Evolutionary conservation across 2,113 vertebrate species (phyloP).

Genomic region (Dicerorhinus sumatrensis): DNA sequence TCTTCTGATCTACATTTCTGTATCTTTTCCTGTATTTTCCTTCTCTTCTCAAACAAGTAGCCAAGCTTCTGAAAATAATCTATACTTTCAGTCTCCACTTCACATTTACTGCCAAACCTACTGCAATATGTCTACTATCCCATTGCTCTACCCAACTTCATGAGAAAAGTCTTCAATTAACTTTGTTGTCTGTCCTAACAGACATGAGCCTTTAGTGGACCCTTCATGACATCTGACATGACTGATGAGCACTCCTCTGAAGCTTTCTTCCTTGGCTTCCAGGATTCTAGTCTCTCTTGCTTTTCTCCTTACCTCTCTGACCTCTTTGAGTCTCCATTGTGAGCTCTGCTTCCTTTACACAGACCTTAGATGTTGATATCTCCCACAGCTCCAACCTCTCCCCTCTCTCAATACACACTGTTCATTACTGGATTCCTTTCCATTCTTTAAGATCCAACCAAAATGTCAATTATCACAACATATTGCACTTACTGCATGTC

Average conservation of each 20-base stretch:
- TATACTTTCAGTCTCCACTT: background rate
- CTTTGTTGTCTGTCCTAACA: background rate
- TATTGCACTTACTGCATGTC: background rate
- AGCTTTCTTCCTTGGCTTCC: background rate
- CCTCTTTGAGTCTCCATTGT: background rate
- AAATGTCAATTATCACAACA: background rate
- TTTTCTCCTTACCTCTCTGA: background rate
- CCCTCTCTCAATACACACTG: background rate
- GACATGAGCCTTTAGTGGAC: background rate
- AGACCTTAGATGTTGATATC: background rate
- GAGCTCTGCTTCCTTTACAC: background rate
- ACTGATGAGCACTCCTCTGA: background rate
- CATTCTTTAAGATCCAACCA: background rate
- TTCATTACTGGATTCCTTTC: background rate
- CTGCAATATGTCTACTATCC: background rate
- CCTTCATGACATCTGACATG: background rate
- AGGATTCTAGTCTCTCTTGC: background rate
- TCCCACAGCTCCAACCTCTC: background rate
- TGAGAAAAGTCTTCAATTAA: background rate
- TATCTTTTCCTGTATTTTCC: background rate
- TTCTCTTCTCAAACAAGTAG: background rate
- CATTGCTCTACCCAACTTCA: background rate
- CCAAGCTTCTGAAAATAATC: slow-evolving; percentile 7
- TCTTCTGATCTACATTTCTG: background rate
- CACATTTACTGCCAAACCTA: background rate